These are phyloP conservation scores for Copsychus sechellarum DNA, from an alignment of 2,113 vertebrate genomes.

Conservation along the genomic window DNA sequence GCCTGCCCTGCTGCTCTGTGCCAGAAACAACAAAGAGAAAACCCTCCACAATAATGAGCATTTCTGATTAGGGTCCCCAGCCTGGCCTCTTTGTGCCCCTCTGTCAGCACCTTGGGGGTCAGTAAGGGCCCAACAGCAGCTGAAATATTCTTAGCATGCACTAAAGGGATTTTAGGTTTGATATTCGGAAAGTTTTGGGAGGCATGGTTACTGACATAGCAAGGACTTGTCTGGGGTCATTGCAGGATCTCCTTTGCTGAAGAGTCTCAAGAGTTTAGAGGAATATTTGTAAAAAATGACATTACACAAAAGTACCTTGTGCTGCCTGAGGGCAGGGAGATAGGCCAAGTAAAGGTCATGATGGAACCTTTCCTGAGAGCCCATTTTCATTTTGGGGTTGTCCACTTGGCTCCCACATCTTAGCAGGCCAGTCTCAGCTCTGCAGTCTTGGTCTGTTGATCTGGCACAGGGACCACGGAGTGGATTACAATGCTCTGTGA, in stretches of 20 bases:
- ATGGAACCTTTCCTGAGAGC: not conserved
- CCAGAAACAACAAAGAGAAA: slow-evolving; percentile 53
- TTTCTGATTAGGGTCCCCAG: not conserved
- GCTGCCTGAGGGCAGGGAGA: not conserved
- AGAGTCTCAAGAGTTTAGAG: not conserved
- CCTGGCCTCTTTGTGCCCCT: not conserved
- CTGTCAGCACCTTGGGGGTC: not conserved
- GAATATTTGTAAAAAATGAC: not conserved
- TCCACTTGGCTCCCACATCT: not conserved
- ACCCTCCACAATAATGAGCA: not conserved
- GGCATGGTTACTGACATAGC: not conserved
- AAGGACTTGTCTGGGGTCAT: not conserved
- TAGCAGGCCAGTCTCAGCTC: not conserved
- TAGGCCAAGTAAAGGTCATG: not conserved
- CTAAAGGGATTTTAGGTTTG: not conserved
- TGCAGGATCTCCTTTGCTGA: not conserved
- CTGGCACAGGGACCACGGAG: not conserved
- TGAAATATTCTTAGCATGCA: not conserved
- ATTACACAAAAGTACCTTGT: not conserved
- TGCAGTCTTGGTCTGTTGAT: not conserved
- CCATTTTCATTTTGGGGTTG: not conserved
- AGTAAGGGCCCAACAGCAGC: not conserved
- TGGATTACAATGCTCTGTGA: not conserved
- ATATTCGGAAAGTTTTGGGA: not conserved
- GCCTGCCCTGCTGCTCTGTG: not conserved